Evolutionary conservation across 2,113 vertebrate genomes (phyloP).

Genomic region (human): GRCh38 chr21:37780001-37780500

Average conservation of each 20-base stretch:
- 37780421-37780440: background rate
- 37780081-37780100: background rate
- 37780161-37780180: background rate
- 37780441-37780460: background rate
- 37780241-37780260: background rate
- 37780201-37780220: background rate
- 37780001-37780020: background rate
- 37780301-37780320: too few species aligned
- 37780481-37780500: background rate
- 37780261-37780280: background rate
- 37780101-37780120: background rate
- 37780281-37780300: background rate
- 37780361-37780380: background rate
- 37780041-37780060: background rate
- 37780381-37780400: background rate
- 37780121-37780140: background rate
- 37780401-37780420: background rate
- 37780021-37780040: background rate
- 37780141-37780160: background rate
- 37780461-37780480: background rate
- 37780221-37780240: background rate
- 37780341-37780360: background rate
- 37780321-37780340: accelerated
- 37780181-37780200: background rate
- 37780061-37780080: background rate